phyloP scores from a whole-genome alignment of 2,888 invertebrate genomes.

The Volucella zonaria region DNA sequence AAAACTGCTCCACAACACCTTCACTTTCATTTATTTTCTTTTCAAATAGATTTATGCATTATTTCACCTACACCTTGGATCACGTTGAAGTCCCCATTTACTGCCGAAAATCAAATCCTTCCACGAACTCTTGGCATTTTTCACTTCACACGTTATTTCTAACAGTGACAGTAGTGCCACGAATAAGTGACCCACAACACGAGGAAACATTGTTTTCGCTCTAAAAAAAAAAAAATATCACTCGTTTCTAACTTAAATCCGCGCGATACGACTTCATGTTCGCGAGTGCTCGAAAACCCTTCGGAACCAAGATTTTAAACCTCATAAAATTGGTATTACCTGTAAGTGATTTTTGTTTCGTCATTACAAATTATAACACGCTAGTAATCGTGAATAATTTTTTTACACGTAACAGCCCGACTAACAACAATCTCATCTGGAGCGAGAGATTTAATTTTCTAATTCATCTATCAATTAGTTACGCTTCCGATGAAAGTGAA shows the following conservation, averaged over 20 bases:
- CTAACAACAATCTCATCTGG: conserved; percentile 23
- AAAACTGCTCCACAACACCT: too few relatives aligned
- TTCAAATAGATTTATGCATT: background rate
- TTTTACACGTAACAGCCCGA: conserved; percentile 16
- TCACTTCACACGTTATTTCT: conserved; percentile 38
- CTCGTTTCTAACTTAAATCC: conserved; percentile 1
- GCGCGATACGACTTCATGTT: conserved; percentile 35
- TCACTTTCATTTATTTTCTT: background rate
- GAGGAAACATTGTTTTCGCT: conserved; percentile 45
- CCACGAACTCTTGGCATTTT: conserved; percentile 77
- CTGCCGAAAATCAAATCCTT: conserved; percentile 80
- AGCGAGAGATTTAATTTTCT: conserved; percentile 33
- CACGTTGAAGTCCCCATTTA: conserved; percentile 77
- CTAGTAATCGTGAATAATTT: conserved; percentile 22
- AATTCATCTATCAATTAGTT: conserved; percentile 62
- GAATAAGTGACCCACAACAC: conserved; percentile 17
- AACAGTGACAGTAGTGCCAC: conserved; percentile 41
- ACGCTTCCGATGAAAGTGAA: conserved; percentile 68
- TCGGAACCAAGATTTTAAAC: conserved; percentile 49
- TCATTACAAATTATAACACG: conserved; percentile 22
- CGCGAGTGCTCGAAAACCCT: conserved; percentile 25
- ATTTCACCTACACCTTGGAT: conserved; percentile 71
- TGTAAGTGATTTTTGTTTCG: too few relatives aligned
- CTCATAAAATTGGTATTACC: background rate
- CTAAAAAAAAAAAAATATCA: background rate